phyloP scores from a whole-genome alignment of 2,888 invertebrate species.

The Apeira syringaria region DNA sequence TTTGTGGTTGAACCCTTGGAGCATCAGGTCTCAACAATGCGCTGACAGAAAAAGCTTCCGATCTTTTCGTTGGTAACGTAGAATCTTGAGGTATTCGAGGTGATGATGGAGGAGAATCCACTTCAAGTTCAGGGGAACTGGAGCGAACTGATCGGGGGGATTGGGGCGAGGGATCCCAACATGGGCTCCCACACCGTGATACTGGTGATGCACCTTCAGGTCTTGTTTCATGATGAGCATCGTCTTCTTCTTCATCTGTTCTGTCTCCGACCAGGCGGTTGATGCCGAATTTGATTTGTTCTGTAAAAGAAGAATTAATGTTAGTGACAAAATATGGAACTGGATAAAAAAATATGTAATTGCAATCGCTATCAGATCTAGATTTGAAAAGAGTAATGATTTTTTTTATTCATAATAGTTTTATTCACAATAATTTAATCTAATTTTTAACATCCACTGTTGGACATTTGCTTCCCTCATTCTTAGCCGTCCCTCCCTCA shows the following conservation, averaged over 20 bases:
- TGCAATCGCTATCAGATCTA: too few relatives aligned
- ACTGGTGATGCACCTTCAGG: constrained; percentile 71
- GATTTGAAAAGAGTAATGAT: too few relatives aligned
- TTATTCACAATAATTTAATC: too few relatives aligned
- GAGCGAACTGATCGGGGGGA: constrained; percentile 77
- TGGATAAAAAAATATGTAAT: too few relatives aligned
- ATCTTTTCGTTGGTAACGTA: constrained; percentile 85
- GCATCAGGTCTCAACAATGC: constrained; percentile 92
- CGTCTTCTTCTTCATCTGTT: constrained; percentile 85
- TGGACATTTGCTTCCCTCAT: too few relatives aligned
- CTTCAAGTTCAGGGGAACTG: constrained; percentile 89
- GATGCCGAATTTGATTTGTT: constrained; percentile 93
- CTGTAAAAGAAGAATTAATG: constrained; percentile 72
- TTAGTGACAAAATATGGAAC: neutral
- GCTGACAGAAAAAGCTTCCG: constrained; percentile 93
- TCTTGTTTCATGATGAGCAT: constrained; percentile 65
- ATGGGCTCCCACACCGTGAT: constrained; percentile 79
- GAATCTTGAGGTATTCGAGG: constrained; percentile 80
- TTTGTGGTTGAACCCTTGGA: constrained; percentile 83
- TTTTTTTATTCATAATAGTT: too few relatives aligned
- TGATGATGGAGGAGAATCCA: constrained; percentile 88
- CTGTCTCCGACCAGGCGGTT: constrained; percentile 89
- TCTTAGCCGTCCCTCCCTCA: too few relatives aligned
- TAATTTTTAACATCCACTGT: too few relatives aligned
- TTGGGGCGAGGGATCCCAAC: constrained; percentile 79